Evolutionary conservation across 2,113 vertebrate genomes (phyloP), one percentile per base, ranked within the genome.

Genomic region (Sialia sialis): DNA sequence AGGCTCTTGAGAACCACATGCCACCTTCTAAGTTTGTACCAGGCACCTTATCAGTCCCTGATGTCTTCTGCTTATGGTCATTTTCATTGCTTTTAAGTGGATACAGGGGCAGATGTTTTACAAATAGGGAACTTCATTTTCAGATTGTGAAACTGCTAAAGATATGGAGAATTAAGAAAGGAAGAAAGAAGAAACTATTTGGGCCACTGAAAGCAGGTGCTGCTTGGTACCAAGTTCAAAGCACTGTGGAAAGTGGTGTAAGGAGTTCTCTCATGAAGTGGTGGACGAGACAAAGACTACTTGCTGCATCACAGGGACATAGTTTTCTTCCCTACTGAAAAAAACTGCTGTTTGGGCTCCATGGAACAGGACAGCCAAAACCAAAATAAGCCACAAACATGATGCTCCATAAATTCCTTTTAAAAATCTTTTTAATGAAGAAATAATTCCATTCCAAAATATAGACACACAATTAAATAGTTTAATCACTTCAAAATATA

Each of bases 391-490:
- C 26, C 54, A 95, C 76, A 92, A 90, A 96, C 54, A 80, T 1
- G 32, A 94, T 27, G 41, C 67, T 93, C 66, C 60, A 49, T 64
- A 51, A 55, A 91, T 93, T 97, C 96, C 97, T 98, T 98, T 98
- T 97, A 98, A 97, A 98, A 98, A 98, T 98, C 97, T 97, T 98
- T 98, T 98, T 98, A 98, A 98, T 98, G 98, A 98, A 98, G 98
- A 98, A 98, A 98, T 98, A 98, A 98, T 98, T 98, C 96, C 98
- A 98, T 98, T 98, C 98, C 98, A 98, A 98, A 98, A 98, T 98
- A 98, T 98, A 98, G 98, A 98, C 98, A 98, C 98, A 98, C 98
- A 98, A 97, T 98, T 98, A 98, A 98, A 98, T 98, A 98, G 98
- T 98, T 98, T 98, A 98, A 98, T 98, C 98, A 98, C 98, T 98